Base-by-base conservation (phyloP, 2,797 vertebrate genomes). In the Lycodopsis pacificus region DNA sequence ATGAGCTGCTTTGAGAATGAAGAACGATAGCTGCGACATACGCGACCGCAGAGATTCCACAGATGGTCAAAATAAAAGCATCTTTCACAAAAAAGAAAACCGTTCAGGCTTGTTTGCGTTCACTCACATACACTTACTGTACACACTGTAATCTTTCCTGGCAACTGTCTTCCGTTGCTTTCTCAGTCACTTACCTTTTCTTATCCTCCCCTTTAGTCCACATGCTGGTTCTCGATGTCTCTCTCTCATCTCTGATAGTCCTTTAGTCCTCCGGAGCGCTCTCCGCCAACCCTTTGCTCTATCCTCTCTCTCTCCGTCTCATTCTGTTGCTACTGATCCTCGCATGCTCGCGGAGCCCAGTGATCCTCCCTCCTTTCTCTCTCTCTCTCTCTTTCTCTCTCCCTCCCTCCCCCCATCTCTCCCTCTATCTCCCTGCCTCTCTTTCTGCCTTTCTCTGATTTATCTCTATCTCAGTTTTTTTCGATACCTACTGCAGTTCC, bases 251-350 rank as follows among this genome's bases (percentile, higher is more conserved):
- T 74, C 73, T 67, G 62, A 72, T 92, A 89, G 87, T 91, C 91
- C 89, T 90, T 81, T 73, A 89, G 86, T 91, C 86, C 71, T 84
- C 76, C 73, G 76, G 42, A 56, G 80, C 57, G 46, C 81, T 88
- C 81, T 81, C 73, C 75, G 59, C 67, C 44, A 79, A 88, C 83
- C 90, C 85, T 88, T 83, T 77, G 56, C 51, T 54, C 51, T 25
- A 53, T 2, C 51, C 87, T 82, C 86, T 80, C 87, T 89, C 86
- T 83, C 86, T 71, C 82, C 22, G 72, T 88, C 82, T 92, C 88
- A 76, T 91, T 92, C 89, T 89, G 87, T 88, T 82, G 90, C 89
- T 84, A 82, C 87, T 91, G 91, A 91, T 92, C 84, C 88, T 87
- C 40, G 51, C 80, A 79, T 66, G 83, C 89, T 92, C 36, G 19